These are phyloP conservation scores for Eulemur rufifrons DNA, from an alignment of 2,113 vertebrate species.

Conservation along the genomic window DNA sequence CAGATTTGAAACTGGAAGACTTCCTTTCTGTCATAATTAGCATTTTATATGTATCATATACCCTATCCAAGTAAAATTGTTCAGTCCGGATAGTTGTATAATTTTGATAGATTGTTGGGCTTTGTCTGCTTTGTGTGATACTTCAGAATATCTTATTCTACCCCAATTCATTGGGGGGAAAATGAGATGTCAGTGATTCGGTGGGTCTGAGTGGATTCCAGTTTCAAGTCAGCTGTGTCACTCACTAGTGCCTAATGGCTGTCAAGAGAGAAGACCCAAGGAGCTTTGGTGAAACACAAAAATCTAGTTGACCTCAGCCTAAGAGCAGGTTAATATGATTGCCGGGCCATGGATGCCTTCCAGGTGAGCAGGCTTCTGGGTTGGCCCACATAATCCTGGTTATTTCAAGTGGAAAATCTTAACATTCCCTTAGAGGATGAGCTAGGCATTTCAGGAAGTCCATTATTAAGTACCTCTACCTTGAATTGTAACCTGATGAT, in stretches of 20 bases:
- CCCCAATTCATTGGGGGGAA: background rate
- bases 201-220: background rate
- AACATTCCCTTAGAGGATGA: background rate
- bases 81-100: background rate
- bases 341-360: background rate
- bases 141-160: background rate
- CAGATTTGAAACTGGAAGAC: background rate
- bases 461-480: background rate
- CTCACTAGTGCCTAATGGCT: background rate
- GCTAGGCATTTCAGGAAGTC: background rate
- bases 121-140: slow-evolving; percentile 6
- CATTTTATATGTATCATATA: slow-evolving; percentile 35
- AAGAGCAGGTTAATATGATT: background rate
- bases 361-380: background rate
- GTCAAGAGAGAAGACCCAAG: background rate
- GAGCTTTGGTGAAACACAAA: background rate
- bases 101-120: background rate
- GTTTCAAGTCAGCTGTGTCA: background rate
- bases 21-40: background rate
- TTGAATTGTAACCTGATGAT: background rate
- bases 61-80: background rate
- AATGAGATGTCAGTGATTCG: background rate
- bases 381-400: background rate
- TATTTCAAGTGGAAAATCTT: background rate
- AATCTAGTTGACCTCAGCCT: background rate